Base-by-base conservation (phyloP, 1,140 invertebrate genomes). In the Pseudoatta argentina region DNA sequence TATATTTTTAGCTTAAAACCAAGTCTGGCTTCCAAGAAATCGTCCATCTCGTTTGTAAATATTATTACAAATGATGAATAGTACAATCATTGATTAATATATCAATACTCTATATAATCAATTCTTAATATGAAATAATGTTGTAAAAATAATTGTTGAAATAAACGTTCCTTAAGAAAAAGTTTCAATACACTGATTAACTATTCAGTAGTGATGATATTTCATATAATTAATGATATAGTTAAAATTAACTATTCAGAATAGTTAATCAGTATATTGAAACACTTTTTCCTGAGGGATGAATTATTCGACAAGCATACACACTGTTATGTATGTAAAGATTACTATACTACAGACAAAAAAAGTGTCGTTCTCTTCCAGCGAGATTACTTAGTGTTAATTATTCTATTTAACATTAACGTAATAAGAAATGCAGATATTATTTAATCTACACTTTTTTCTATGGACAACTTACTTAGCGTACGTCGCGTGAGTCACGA, bases 401-500 rank as follows among this genome's bases (percentile, higher is more conserved):
- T 81, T 81, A 71, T 81, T 16, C 34, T 57, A n/a, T 57, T 27
- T 6, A 24, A 59, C 18, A 34, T 51, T 18, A 69, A 39, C 1
- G n/a, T 57, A 57, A 71, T 21, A 39, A 69, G 16, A 59, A 16
- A 39, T 10, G 3, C 10, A 39, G 39, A 24, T 24, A 0, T 53
- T 67, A 7, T 27, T 79, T 27, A 1, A 24, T 0, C 3, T 21
- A 39, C 1, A 16, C 44, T 81, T 71, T 71, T 53, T 81, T 44
- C 39, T 24, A 24, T 30, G 51, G 12, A 18, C 30, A 66, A 55
- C 10, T 69, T 51, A 14, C 7, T 53, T n/a, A 18, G 24, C 21
- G 16, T 10, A 30, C 18, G 53, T 79, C 48, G 63, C 63, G 30
- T 81, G 78, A 81, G 64, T 71, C 66, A 81, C 21, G 64, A 81